phyloP scores from a whole-genome alignment of 1,140 invertebrate species.

The Alviniconcha marisindica region DNA sequence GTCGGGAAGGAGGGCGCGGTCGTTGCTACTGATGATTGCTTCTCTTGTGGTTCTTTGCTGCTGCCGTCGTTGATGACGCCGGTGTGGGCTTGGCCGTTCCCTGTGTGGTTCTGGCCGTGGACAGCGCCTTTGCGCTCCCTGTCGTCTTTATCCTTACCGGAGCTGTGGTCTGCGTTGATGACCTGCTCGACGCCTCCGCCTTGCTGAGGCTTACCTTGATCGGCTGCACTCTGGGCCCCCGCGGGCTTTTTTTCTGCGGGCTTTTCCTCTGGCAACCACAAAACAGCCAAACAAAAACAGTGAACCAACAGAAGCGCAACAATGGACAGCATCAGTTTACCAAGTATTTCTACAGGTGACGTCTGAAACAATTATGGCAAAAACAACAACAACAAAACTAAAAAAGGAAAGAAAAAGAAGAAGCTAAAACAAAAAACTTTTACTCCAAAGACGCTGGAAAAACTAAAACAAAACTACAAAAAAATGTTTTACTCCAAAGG shows the following conservation, averaged over 20 bases:
- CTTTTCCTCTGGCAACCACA: slow-evolving; percentile 5
- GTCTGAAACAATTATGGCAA: background rate
- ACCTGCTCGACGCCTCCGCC: background rate
- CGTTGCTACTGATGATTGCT: too few relatives aligned
- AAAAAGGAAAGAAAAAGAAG: background rate
- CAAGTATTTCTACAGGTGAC: background rate
- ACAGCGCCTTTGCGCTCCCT: background rate
- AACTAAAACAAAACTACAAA: too few relatives aligned
- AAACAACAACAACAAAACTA: background rate
- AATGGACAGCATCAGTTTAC: background rate
- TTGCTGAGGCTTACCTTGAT: slow-evolving; percentile 6
- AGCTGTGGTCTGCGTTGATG: background rate
- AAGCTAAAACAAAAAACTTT: background rate
- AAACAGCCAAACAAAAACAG: background rate
- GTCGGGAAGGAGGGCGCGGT: too few relatives aligned
- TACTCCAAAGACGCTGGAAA: background rate
- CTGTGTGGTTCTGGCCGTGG: background rate
- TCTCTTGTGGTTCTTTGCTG: too few relatives aligned
- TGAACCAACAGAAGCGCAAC: background rate
- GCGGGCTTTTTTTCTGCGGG: slow-evolving; percentile 1
- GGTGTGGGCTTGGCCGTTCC: too few relatives aligned
- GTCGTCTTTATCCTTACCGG: background rate
- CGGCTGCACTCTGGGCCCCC: background rate
- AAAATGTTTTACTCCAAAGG: too few relatives aligned
- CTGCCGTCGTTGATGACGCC: too few relatives aligned